A percentile compares a stretch with the other conserved stretches of the same genome.
These are phyloP conservation scores for Carabus problematicus DNA, from an alignment of 2,888 invertebrate species.

Conservation along the genomic window DNA sequence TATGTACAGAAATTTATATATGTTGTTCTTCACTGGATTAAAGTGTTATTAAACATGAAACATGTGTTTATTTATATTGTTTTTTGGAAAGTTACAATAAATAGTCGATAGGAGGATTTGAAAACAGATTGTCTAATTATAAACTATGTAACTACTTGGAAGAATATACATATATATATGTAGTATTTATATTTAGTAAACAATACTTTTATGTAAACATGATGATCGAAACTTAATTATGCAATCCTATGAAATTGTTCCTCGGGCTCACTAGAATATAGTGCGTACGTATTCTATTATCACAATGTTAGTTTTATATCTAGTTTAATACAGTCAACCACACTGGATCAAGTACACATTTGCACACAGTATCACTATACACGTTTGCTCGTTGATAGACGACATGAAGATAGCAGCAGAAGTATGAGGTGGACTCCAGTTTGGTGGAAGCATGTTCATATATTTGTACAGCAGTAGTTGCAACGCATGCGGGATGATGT, in stretches of 20 bases:
- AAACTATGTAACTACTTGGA: constrained; percentile 21
- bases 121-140: constrained; percentile 27
- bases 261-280: neutral
- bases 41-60: constrained; percentile 42
- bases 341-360: too few species aligned
- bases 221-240: constrained; percentile 23
- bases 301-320: constrained; percentile 22
- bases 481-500: too few species aligned
- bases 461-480: too few species aligned
- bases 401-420: too few species aligned
- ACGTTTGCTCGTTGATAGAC: too few species aligned
- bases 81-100: constrained; percentile 35
- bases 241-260: constrained; percentile 23
- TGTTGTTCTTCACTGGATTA: constrained; percentile 56
- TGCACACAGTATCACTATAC: too few species aligned
- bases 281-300: constrained; percentile 27
- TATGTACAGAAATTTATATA: constrained; percentile 61
- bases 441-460: too few species aligned
- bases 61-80: constrained; percentile 32
- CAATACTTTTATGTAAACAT: constrained; percentile 21
- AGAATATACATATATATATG: constrained; percentile 24
- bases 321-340: neutral
- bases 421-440: too few species aligned
- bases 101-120: constrained; percentile 19
- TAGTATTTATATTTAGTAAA: constrained; percentile 37